These are phyloP conservation scores for Pogona vitticeps DNA, from an alignment of 2,113 vertebrate species.

Conservation along the genomic window DNA sequence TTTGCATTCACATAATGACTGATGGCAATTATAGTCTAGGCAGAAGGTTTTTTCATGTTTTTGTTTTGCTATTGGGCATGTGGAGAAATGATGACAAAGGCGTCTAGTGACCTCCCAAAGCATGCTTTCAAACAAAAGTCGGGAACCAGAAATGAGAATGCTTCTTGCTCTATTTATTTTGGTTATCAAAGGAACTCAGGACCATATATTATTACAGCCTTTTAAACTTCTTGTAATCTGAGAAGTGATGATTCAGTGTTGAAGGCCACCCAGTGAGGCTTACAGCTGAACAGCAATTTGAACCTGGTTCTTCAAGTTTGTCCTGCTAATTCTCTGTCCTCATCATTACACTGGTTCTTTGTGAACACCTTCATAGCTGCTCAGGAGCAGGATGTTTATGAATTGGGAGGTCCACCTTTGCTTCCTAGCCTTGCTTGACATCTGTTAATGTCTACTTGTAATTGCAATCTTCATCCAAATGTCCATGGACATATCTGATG, in stretches of 20 bases:
- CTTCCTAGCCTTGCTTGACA: constrained; percentile 36
- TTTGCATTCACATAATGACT: not conserved
- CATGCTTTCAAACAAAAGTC: not conserved
- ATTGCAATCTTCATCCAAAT: not conserved
- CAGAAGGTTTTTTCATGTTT: not conserved
- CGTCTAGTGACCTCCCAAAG: not conserved
- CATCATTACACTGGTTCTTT: not conserved
- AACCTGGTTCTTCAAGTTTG: not conserved
- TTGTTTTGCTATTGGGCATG: not conserved
- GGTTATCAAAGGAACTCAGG: not conserved
- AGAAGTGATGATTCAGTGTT: not conserved
- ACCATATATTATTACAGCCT: not conserved
- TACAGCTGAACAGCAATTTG: not conserved
- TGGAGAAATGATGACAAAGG: constrained; percentile 15
- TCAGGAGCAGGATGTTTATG: not conserved
- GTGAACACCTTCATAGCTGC: not conserved
- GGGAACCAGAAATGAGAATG: not conserved
- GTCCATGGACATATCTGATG: not conserved
- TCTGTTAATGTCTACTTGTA: not conserved
- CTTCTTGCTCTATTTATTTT: not conserved
- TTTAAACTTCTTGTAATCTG: not conserved
- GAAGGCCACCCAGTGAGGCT: not conserved
- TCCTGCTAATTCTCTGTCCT: too few species aligned
- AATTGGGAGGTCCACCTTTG: not conserved
- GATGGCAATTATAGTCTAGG: not conserved